Evolutionary conservation across 37 sponge, comb jelly and placozoan species (phyloP).

Genomic region (Aphrocallistes beatrix): DNA sequence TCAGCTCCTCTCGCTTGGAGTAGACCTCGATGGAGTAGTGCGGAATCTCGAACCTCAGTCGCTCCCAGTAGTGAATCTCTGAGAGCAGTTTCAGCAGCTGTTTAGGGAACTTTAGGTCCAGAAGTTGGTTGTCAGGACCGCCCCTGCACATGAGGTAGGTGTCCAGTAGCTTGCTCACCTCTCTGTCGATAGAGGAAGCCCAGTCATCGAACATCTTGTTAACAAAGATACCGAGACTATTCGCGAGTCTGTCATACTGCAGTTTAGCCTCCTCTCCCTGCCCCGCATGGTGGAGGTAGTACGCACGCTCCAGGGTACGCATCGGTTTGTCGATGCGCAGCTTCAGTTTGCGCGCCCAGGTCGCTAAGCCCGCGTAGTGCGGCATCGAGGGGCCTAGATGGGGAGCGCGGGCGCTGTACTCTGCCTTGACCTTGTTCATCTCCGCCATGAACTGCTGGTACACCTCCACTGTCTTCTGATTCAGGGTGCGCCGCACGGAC

Average conservation of each 20-base stretch:
- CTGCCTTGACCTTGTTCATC: conserved; percentile 85
- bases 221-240: conserved; percentile 80
- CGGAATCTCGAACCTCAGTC: conserved; percentile 88
- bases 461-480: conserved; percentile 83
- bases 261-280: conserved; percentile 66
- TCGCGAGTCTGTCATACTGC: conserved; percentile 69
- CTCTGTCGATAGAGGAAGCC: conserved; percentile 69
- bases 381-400: conserved; percentile 54
- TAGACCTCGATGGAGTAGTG: conserved; percentile 83
- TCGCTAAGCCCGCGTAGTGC: conserved; percentile 65
- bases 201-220: conserved; percentile 88
- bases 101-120: conserved; percentile 63
- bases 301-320: conserved; percentile 66
- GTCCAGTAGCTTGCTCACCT: conserved; percentile 58
- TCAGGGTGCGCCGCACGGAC: conserved; percentile 77
- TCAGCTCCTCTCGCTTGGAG: conserved; percentile 62
- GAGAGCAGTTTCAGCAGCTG: conserved; percentile 70
- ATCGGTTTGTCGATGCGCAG: conserved; percentile 77
- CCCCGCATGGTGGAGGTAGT: conserved; percentile 72
- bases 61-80: conserved; percentile 94
- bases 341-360: conserved; percentile 80
- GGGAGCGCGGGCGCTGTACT: conserved; percentile 58
- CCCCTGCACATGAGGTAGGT: conserved; percentile 58
- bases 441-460: conserved; percentile 76
- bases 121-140: conserved; percentile 20